Conservation (phyloP, 2,888 invertebrate species). For the Spatulosminthurus flaviceps region DNA sequence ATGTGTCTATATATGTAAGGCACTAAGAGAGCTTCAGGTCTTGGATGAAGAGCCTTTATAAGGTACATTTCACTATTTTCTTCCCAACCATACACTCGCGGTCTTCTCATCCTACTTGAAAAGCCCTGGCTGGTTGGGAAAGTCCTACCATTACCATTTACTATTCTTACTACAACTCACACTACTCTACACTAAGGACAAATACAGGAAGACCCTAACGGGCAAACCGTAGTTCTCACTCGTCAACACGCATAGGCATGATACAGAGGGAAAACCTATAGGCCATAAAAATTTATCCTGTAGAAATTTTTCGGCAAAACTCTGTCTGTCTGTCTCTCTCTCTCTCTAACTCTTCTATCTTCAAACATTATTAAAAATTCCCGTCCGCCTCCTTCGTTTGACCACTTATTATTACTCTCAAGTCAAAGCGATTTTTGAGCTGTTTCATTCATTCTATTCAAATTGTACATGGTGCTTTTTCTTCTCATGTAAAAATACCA, state of each 20-base stretch:
- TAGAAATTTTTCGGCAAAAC: conserved; percentile 20
- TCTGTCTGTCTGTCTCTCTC: not conserved
- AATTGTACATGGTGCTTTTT: not conserved
- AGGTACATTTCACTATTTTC: conserved; percentile 14
- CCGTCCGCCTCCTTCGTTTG: conserved; percentile 5
- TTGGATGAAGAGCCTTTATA: not conserved
- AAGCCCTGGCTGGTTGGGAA: not conserved
- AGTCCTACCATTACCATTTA: conserved; percentile 18
- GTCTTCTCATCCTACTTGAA: not conserved
- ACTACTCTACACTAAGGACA: conserved; percentile 3
- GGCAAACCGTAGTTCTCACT: conserved; percentile 11
- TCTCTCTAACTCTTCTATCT: not conserved
- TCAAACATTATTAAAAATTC: conserved; percentile 7
- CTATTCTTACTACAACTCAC: conserved; percentile 18
- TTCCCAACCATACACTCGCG: not conserved
- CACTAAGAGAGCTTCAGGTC: not conserved
- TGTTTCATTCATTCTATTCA: not conserved
- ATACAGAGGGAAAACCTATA: conserved; percentile 12
- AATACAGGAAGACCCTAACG: conserved; percentile 15
- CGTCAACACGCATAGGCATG: conserved; percentile 3
- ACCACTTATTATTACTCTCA: not conserved
- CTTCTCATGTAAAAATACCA: not conserved
- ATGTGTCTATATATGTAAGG: not conserved
- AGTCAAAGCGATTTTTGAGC: not conserved
- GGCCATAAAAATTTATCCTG: conserved; percentile 4